Conservation (phyloP, 2,888 invertebrate species). For the Spialia ferax region DNA sequence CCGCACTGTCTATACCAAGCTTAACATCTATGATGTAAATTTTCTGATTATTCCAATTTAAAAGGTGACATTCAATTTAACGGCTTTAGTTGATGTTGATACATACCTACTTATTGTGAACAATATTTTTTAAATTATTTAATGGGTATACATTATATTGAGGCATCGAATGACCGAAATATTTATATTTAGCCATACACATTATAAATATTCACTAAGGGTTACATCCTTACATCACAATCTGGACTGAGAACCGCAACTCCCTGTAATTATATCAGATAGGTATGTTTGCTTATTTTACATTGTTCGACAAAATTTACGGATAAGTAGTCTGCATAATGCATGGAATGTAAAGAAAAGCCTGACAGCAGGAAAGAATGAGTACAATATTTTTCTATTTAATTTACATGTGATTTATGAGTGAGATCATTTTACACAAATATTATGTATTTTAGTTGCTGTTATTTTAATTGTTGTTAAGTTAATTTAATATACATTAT, state of each 20-base stretch:
- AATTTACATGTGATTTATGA: constrained; percentile 24
- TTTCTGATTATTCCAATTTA: no score
- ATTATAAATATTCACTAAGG: not conserved
- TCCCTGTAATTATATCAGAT: not conserved
- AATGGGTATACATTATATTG: not conserved
- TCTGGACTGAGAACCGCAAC: not conserved
- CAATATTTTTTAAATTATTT: not conserved
- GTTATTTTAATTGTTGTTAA: not conserved
- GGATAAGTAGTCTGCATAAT: not conserved
- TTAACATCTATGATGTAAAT: no score
- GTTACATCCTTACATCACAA: not conserved
- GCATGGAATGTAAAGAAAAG: not conserved
- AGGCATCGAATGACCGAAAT: not conserved
- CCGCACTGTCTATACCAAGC: no score
- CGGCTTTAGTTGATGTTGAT: no score
- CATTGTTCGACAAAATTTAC: not conserved
- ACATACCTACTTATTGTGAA: not conserved
- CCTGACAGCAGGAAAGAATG: not conserved
- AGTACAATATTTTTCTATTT: constrained; percentile 13
- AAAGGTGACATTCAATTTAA: no score
- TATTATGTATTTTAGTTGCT: constrained; percentile 13
- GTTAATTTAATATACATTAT: not conserved
- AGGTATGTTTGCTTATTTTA: not conserved
- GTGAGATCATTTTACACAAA: constrained; percentile 26
- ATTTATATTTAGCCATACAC: not conserved